Conservation (phyloP, 2,888 invertebrate species). For the Epinotia demarniana region DNA sequence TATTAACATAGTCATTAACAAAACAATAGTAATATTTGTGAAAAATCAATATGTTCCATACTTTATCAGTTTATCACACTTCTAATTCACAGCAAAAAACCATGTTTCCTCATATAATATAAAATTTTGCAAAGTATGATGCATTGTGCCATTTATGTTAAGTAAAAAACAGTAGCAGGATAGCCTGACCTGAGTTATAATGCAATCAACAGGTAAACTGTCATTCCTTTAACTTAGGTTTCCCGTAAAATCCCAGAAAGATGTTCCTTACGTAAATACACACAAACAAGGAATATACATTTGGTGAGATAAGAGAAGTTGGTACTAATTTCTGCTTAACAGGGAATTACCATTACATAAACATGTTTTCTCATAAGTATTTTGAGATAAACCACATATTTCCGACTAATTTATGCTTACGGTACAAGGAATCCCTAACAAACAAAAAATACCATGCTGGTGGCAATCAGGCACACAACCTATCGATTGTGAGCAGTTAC, state of each 20-base stretch:
- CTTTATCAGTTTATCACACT: not conserved
- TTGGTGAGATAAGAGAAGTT: not conserved
- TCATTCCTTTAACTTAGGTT: not conserved
- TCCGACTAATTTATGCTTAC: not conserved
- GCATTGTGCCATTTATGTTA: not conserved
- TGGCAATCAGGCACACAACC: too few species aligned
- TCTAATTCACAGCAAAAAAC: not conserved
- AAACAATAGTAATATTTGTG: not conserved
- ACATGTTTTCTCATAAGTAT: not conserved
- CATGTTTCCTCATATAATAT: not conserved
- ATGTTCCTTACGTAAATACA: not conserved
- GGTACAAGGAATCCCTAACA: not conserved
- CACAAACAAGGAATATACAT: not conserved
- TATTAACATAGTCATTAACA: too few species aligned
- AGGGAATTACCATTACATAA: conserved; percentile 4
- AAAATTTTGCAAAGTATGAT: not conserved
- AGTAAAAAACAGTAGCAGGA: not conserved
- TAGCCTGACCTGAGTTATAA: not conserved
- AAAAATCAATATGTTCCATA: not conserved
- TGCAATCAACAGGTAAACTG: not conserved
- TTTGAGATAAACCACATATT: not conserved
- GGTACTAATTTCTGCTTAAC: not conserved
- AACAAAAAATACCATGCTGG: not conserved
- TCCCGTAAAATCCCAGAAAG: not conserved
- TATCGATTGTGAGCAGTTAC: too few species aligned